Base-by-base conservation (phyloP, 2,113 vertebrate species). In the Anoura caudifer region DNA sequence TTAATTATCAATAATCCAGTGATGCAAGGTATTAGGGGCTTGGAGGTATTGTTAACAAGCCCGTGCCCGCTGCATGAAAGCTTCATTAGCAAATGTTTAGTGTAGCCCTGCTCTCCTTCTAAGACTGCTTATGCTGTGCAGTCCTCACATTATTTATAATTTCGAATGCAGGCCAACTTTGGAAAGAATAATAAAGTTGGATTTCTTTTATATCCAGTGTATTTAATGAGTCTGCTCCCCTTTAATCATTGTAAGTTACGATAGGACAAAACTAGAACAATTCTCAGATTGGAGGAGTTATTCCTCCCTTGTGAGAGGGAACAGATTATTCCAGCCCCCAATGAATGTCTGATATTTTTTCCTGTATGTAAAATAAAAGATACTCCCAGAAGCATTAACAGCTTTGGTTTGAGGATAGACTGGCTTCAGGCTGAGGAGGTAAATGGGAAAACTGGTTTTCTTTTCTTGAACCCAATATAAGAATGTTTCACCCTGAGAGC, bases 211-310 rank as follows among this genome's bases (percentile, higher is more conserved):
- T 79, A 79, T n/a, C 87, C 73, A 95, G 22, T 91, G n/a, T 91
- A 83, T 82, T 91, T 94, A 97, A 97, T 97, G 79, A 94, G 77
- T 4, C 73, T 93, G 91, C 41, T 75, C 65, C 28, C 38, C 69
- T 91, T 95, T 93, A 96, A 89, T 91, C 79, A 93, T 93, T 93
- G 38, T 72, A 85, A 85, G 69, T 87, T 91, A 87, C 19, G 89
- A 75, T 65, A 91, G 43, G 41, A 88, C 72, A 94, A 95, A 94
- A 95, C 94, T 82, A 65, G 94, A 97, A 92, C 70, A 61, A 91
- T 75, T 86, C 77, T 96, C 4, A 65, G 79, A 73, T 79, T 90
- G 69, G 69, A 72, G 31, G 70, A 93, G 38, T 85, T 96, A 69
- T 90, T 96, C 88, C 85, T 95, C 41, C 38, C 0, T 92, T 75